Conservation (phyloP, 2,888 invertebrate genomes). For the Aradus depressus region DNA sequence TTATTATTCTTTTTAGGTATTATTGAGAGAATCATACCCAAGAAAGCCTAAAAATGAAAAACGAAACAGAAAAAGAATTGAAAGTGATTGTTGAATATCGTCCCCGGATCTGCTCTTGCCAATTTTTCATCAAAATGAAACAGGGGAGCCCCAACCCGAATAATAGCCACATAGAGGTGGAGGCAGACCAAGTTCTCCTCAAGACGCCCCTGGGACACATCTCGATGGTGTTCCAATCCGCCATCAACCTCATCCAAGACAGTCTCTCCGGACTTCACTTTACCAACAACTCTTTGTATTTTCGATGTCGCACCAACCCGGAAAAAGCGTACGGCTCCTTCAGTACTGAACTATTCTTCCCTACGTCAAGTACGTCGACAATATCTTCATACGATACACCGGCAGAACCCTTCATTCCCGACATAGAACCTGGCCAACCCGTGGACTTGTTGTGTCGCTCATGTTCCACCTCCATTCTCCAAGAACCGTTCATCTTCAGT, state of each 20-base stretch:
- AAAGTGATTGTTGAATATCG: conserved; percentile 12
- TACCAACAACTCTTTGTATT: conserved; percentile 33
- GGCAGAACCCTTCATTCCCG: conserved; percentile 9
- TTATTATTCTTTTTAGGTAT: conserved; percentile 6
- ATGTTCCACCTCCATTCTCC: conserved; percentile 35
- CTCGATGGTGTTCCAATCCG: no score
- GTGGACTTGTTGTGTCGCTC: conserved; percentile 35
- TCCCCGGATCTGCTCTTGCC: conserved; percentile 21
- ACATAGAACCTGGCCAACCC: conserved; percentile 20
- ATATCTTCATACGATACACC: conserved; percentile 26
- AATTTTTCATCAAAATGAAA: conserved; percentile 14
- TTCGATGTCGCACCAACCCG: conserved; percentile 35
- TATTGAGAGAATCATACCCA: neutral
- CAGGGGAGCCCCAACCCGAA: neutral
- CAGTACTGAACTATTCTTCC: conserved; percentile 33
- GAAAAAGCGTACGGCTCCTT: conserved; percentile 33
- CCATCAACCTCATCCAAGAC: conserved; percentile 5
- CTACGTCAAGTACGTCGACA: no score
- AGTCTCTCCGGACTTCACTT: conserved; percentile 33
- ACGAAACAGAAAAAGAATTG: neutral
- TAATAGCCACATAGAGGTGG: no score
- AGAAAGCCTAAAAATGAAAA: conserved; percentile 3
- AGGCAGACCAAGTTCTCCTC: no score
- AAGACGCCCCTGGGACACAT: no score
- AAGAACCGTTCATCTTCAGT: conserved; percentile 40